Conservation (phyloP, 2,888 invertebrate species). For the Chymomyza fuscimana region DNA sequence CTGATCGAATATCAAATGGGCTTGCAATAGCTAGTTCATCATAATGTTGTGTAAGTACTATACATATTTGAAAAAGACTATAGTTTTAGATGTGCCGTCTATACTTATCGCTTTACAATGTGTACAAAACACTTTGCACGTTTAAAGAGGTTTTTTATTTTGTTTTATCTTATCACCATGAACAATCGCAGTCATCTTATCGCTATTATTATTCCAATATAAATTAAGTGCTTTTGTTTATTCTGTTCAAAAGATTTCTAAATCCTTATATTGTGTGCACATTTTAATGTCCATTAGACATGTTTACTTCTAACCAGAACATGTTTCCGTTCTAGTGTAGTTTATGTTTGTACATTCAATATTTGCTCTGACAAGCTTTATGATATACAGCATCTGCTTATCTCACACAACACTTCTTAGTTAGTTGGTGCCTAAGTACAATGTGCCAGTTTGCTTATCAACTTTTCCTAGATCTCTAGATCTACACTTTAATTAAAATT, state of each 20-base stretch:
- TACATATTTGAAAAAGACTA: background rate
- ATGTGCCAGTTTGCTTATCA: too few relatives aligned
- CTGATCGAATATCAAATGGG: background rate
- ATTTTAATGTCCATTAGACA: background rate
- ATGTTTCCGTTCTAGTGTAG: background rate
- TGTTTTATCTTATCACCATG: constrained; percentile 34
- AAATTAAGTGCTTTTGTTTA: constrained; percentile 33
- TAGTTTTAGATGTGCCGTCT: background rate
- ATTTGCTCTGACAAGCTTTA: background rate
- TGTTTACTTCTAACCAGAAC: background rate
- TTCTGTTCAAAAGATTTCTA: constrained; percentile 33
- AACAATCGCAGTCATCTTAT: constrained; percentile 47
- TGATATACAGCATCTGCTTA: constrained; percentile 4
- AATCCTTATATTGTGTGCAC: constrained; percentile 26
- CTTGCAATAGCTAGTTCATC: background rate
- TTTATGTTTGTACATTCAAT: background rate
- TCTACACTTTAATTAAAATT: background rate
- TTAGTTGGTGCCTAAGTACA: too few relatives aligned
- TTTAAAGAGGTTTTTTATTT: background rate
- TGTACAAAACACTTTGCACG: background rate
- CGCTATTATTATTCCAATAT: constrained; percentile 36
- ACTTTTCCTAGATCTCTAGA: background rate
- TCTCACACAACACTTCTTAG: background rate
- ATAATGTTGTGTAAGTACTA: background rate
- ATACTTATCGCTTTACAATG: background rate